Evolutionary conservation across 2,113 vertebrate genomes (phyloP).

Genomic region (Corythornis madagascariensis): DNA sequence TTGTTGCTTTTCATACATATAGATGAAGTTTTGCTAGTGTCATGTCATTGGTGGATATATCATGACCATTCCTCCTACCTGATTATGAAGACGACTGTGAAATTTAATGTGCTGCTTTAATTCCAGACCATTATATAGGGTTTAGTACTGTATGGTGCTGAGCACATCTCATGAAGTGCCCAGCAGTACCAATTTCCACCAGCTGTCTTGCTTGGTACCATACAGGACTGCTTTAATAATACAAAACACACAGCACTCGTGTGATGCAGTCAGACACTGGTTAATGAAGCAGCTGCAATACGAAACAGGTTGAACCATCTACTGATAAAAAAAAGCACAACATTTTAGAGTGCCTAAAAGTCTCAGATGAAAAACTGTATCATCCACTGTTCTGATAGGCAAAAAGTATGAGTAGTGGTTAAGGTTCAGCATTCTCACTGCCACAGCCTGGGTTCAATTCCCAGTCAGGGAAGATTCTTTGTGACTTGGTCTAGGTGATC

Average conservation of each 20-base stretch:
- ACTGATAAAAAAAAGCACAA: neutral
- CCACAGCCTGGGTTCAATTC: too few species aligned
- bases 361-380: neutral
- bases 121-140: neutral
- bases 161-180: neutral
- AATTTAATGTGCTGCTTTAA: constrained; percentile 32
- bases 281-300: neutral
- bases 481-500: too few species aligned
- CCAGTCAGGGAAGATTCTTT: too few species aligned
- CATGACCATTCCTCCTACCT: neutral
- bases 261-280: neutral
- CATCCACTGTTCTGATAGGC: neutral
- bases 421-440: too few species aligned
- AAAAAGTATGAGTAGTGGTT: neutral
- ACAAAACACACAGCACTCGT: neutral
- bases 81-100: constrained; percentile 32
- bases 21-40: neutral
- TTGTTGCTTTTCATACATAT: constrained; percentile 21
- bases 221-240: neutral
- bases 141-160: neutral
- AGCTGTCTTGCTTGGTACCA: rapidly evolving
- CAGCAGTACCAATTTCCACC: neutral
- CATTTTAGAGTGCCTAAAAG: neutral
- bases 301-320: neutral
- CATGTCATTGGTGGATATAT: neutral